A percentile compares a stretch with the other conserved stretches of the same genome.
Conservation (phyloP, 2,797 vertebrate genomes). For the Orientallactaga sibirica region DNA sequence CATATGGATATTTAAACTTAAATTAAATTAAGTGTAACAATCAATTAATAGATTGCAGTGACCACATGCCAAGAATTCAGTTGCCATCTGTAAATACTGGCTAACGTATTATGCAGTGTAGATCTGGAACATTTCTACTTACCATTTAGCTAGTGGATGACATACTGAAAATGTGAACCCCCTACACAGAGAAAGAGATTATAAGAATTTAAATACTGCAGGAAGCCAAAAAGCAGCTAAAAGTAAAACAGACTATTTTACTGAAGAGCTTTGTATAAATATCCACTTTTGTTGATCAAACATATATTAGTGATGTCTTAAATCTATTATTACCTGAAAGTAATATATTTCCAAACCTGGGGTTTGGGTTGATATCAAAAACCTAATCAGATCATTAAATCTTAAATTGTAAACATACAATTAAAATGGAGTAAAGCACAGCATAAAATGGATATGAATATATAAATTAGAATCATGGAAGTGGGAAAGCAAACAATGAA, state of each 20-base stretch:
- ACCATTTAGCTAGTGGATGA: neutral
- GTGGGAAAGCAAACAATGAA: constrained; percentile 75
- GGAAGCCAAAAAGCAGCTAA: neutral
- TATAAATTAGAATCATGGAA: constrained; percentile 60
- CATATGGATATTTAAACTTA: neutral
- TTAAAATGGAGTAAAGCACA: constrained; percentile 48
- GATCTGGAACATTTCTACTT: neutral
- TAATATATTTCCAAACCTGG: neutral
- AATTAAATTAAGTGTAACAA: constrained; percentile 11
- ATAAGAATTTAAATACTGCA: constrained; percentile 23
- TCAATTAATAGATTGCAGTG: neutral
- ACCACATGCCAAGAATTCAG: neutral
- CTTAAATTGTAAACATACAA: neutral
- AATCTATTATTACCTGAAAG: constrained; percentile 37
- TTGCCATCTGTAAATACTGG: neutral
- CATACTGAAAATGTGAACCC: neutral
- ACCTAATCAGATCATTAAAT: constrained; percentile 17
- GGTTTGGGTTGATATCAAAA: neutral
- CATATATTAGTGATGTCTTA: neutral
- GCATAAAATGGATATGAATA: constrained; percentile 36
- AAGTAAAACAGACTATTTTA: constrained; percentile 31
- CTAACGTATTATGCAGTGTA: neutral
- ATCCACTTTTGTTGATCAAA: neutral
- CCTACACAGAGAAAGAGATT: neutral
- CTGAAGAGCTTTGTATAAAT: constrained; percentile 9